Conservation (phyloP, 2,113 vertebrate genomes). For the Centrocercus urophasianus region DNA sequence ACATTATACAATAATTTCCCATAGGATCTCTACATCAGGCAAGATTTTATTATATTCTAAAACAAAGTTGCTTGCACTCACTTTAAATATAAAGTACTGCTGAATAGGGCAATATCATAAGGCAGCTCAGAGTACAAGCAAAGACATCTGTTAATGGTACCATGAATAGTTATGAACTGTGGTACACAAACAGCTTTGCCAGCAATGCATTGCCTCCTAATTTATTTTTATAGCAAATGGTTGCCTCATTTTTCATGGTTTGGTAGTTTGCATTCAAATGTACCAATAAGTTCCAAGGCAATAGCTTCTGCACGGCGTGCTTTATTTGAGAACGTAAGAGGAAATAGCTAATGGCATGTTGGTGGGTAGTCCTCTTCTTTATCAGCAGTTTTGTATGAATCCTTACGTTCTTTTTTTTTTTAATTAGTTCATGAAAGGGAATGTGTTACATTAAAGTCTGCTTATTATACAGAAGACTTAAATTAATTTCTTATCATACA, state of each 20-base stretch:
- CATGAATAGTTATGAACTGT: conserved; percentile 75
- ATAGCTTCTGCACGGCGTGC: conserved; percentile 55
- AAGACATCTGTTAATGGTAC: conserved; percentile 79
- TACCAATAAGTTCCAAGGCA: conserved; percentile 69
- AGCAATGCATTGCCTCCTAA: conserved; percentile 69
- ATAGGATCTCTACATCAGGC: conserved; percentile 60
- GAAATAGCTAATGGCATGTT: conserved; percentile 60
- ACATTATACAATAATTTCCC: conserved; percentile 78
- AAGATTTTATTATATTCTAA: conserved; percentile 77
- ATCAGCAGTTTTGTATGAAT: conserved; percentile 54
- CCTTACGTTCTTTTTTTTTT: background rate
- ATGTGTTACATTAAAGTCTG: background rate
- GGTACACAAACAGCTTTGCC: conserved; percentile 71
- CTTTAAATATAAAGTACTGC: conserved; percentile 68
- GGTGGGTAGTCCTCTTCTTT: conserved; percentile 49
- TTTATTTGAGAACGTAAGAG: conserved; percentile 56
- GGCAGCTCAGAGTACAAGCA: conserved; percentile 58
- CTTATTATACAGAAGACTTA: background rate
- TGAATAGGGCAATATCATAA: conserved; percentile 69
- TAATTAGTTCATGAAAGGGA: background rate
- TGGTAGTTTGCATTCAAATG: conserved; percentile 76
- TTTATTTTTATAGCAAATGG: conserved; percentile 77
- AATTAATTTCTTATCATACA: background rate
- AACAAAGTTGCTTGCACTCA: conserved; percentile 75
- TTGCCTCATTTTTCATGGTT: conserved; percentile 76